Evolutionary conservation across 2,888 invertebrate species (phyloP), one percentile per base, ranked within the genome.

Genomic region (Cloeon dipterum): DNA sequence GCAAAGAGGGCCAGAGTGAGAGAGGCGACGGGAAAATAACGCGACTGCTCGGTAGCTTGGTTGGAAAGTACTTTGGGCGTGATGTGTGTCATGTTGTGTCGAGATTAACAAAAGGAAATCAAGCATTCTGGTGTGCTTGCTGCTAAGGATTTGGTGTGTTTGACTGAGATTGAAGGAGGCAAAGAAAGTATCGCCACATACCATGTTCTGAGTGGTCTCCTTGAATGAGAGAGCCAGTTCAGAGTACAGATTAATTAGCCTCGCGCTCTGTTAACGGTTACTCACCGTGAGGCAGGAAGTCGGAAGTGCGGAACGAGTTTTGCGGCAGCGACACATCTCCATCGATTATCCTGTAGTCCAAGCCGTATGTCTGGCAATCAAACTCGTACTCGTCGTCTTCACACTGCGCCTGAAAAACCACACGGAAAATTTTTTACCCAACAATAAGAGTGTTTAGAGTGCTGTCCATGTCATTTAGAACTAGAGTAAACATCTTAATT

Each of bases 271-370:
- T 20, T 35, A 38, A 38, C 19, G 34, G 34, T 38, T 19, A 49
- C 59, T 54, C 59, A 75, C 89, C 89, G 54, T 89, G 85, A 20
- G 89, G 86, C 50, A 76, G 73, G 53, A 88, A 88, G 56, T 86
- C 82, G 37, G 79, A 71, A 20, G 79, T 76, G 48, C 74, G 68
- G 50, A 85, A 76, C 35, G 79, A 74, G 55, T 86, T 85, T 33
- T 75, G 71, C 20, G 74, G 74, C 49, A 76, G 63, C 49, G 68
- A 69, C 47, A 81, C 78, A 59, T 88, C 85, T 39, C 85, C 86
- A 46, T 78, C 81, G 46, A 88, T 76, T 50, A 83, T 73, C 50
- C 82, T 69, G 54, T 81, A 82, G 53, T 86, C 82, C 41, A 86
- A 64, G 52, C 71, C 76, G 58, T 83, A 88, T 44, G 75, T 61